These are phyloP conservation scores for Neodiprion pinetum DNA, from an alignment of 1,140 invertebrate species.

Conservation along the genomic window DNA sequence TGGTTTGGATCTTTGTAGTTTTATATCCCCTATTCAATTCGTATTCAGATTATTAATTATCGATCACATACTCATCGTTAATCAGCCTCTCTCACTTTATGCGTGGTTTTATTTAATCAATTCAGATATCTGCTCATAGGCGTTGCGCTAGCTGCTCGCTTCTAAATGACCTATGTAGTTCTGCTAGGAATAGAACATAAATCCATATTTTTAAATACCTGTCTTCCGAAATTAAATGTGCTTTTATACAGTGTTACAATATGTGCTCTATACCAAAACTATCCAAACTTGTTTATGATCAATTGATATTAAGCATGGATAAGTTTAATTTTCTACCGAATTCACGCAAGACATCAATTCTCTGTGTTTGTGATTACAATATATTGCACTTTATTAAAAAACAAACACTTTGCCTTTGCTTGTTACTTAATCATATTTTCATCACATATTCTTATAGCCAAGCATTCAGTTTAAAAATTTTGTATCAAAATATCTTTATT, in stretches of 20 bases:
- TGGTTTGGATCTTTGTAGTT: constrained; percentile 64
- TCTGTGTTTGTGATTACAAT: too few species aligned
- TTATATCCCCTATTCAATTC: constrained; percentile 43
- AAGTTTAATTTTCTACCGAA: too few species aligned
- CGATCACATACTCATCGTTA: constrained; percentile 42
- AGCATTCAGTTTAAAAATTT: too few species aligned
- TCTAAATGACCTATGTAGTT: constrained; percentile 47
- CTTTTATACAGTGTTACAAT: too few species aligned
- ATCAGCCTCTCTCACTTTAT: constrained; percentile 42
- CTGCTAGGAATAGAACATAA: constrained; percentile 46
- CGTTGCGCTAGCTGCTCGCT: constrained; percentile 58
- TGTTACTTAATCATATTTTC: too few species aligned
- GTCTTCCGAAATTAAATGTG: constrained; percentile 20
- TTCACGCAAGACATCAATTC: too few species aligned
- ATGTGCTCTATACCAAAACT: too few species aligned
- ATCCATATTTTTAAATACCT: constrained; percentile 38
- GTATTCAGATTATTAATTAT: constrained; percentile 39
- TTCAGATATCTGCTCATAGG: constrained; percentile 47
- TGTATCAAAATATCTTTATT: neutral
- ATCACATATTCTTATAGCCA: too few species aligned
- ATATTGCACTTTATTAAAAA: too few species aligned
- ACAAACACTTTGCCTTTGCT: too few species aligned
- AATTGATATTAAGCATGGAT: too few species aligned
- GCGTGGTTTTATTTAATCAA: constrained; percentile 56
- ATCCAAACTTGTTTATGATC: too few species aligned